Base-by-base conservation (phyloP, 1,140 invertebrate species). In the Sycophila sp. region DNA sequence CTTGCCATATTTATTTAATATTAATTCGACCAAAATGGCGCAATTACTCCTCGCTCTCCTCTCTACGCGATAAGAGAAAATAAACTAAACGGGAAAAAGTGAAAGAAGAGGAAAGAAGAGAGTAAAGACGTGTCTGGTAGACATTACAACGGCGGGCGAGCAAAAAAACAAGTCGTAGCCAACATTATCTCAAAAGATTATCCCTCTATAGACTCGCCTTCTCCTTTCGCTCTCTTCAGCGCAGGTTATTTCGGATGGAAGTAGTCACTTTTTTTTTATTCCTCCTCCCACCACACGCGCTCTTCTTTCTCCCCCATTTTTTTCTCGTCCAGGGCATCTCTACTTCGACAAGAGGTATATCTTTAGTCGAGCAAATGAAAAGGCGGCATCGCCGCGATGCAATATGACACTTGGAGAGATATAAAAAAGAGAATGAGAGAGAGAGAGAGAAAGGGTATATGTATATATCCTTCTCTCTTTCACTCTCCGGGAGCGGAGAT, bases 281-380 rank as follows among this genome's bases (percentile, higher is more conserved):
- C 19, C 26, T 49, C 26, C 17, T 24, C 26, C n/a, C 19, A 40
- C 10, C 24, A 22, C 51, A 24, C 22, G 7, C 22, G 49, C 24
- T 49, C 17, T 38, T 32, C 28, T 11, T 47, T 64, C 32, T 40
- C 42, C n/a, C 22, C 13, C 24, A 13, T 15, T 19, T 45, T 47
- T 58, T 65, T 15, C 5, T 66, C n/a, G 47, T 24, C 17, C 19
- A 34, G 5, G 15, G 0, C 36, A 4, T 17, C 0, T 19, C n/a
- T 32, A 30, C 59, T 62, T 47, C 45, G 32, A 36, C 30, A 13
- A n/a, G 10, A 38, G n/a, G 47, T 38, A n/a, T n/a, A 65, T 59
- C 65, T 58, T 58, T 58, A 36, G 42, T n/a, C 56, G 22, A 15
- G 40, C 55, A 74, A 77, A 77, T 76, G 76, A 77, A 75, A 73